These are phyloP conservation scores for Saguinus midas DNA, from an alignment of 2,113 vertebrate genomes.

Conservation along the genomic window DNA sequence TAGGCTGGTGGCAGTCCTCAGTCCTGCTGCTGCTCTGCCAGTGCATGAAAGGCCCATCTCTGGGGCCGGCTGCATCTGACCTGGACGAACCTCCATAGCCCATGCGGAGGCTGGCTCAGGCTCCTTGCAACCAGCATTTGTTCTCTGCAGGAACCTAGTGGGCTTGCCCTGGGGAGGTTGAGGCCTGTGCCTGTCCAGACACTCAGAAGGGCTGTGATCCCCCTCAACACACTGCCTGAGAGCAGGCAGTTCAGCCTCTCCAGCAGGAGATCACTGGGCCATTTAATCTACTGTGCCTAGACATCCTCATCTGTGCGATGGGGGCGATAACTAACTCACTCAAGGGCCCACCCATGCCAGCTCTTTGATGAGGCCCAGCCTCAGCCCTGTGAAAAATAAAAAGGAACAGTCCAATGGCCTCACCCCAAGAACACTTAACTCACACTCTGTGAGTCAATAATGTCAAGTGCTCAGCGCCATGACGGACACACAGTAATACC, in stretches of 20 bases:
- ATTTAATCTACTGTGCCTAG: background rate
- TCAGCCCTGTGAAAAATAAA: no score
- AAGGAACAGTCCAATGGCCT: no score
- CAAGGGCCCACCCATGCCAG: no score
- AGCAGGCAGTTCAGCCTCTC: background rate
- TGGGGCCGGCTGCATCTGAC: background rate
- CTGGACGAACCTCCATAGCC: background rate
- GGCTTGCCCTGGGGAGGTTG: background rate
- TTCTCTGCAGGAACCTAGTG: background rate
- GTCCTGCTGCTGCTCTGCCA: background rate
- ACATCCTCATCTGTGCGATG: background rate
- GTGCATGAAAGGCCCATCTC: background rate
- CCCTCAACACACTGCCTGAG: background rate
- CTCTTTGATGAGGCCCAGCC: no score
- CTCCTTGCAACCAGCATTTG: background rate
- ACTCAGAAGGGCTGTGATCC: background rate
- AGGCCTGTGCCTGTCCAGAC: background rate
- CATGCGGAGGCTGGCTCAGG: rapidly evolving
- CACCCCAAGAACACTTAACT: no score
- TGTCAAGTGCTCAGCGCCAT: rapidly evolving
- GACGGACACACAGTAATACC: background rate
- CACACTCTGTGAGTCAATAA: rapidly evolving
- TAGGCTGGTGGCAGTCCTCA: background rate
- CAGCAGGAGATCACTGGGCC: background rate
- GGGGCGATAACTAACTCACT: background rate